Percentiles rank a stretch among this genome's conserved stretches.
Conservation (phyloP, 2,797 vertebrate species). For the Garrulus glandarius region DNA sequence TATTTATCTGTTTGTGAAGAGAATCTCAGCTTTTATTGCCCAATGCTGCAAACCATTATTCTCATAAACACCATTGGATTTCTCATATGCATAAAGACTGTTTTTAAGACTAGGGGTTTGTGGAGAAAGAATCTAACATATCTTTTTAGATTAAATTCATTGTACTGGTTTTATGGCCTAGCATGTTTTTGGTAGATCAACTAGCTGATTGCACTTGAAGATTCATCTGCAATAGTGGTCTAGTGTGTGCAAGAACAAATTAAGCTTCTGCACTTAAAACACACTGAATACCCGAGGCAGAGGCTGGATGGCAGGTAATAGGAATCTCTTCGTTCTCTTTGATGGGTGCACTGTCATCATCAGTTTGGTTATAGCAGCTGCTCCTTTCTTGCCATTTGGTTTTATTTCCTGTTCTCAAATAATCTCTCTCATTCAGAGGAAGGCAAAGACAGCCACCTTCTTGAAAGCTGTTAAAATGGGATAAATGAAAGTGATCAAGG, state of each 20-base stretch:
- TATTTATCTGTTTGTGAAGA: constrained; percentile 64
- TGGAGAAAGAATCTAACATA: not conserved
- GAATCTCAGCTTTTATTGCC: constrained; percentile 33
- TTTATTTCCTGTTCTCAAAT: constrained; percentile 17
- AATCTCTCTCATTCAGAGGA: not conserved
- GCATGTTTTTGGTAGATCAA: not conserved
- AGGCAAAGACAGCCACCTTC: not conserved
- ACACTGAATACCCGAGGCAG: not conserved
- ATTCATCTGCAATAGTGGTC: not conserved
- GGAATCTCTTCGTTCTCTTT: not conserved
- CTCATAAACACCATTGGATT: constrained; percentile 36
- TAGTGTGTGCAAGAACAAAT: not conserved
- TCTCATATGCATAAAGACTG: constrained; percentile 7
- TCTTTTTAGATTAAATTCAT: constrained; percentile 20
- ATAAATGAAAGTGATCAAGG: not conserved
- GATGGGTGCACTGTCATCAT: constrained; percentile 31
- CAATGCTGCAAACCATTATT: not conserved
- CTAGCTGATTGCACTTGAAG: not conserved
- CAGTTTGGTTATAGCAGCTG: constrained; percentile 25
- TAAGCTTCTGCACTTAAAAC: constrained; percentile 2
- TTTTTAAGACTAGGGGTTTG: constrained; percentile 1
- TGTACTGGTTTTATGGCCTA: not conserved
- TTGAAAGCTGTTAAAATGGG: constrained; percentile 4
- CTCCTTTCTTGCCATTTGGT: not conserved
- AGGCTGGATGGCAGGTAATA: not conserved